Evolutionary conservation across 2,888 invertebrate species (phyloP).

Genomic region (Zelleria hepariella): DNA sequence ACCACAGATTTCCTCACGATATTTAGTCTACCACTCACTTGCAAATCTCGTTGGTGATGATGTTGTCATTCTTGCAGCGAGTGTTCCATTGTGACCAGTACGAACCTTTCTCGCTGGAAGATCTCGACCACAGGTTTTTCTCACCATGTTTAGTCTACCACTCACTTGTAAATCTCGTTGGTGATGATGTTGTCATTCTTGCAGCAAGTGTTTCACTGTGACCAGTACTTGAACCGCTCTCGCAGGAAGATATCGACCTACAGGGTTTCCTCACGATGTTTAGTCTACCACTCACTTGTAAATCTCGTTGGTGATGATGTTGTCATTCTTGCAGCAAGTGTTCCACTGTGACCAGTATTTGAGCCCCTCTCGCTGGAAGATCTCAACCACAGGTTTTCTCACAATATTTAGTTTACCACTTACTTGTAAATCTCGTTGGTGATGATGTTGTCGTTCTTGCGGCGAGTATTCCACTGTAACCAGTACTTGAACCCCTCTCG

Average conservation of each 20-base stretch:
- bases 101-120: conserved; percentile 49
- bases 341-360: conserved; percentile 58
- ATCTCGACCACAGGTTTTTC: no score
- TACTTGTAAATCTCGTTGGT: conserved; percentile 59
- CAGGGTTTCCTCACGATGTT: no score
- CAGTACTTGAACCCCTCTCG: conserved; percentile 59
- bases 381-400: no score
- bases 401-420: conserved; percentile 20
- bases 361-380: conserved; percentile 53
- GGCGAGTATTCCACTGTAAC: conserved; percentile 49
- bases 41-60: conserved; percentile 50
- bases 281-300: conserved; percentile 49
- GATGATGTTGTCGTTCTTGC: conserved; percentile 52
- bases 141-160: no score
- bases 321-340: conserved; percentile 50
- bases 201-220: conserved; percentile 49
- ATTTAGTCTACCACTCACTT: conserved; percentile 47
- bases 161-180: conserved; percentile 57
- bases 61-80: conserved; percentile 52
- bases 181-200: conserved; percentile 50
- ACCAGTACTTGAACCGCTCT: conserved; percentile 61
- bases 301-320: conserved; percentile 47
- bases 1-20: no score
- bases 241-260: conserved; percentile 47
- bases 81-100: conserved; percentile 54